A percentile compares a stretch with the other conserved stretches of the same genome.
phyloP scores from a whole-genome alignment of 2,113 vertebrate species.

The Rutilus rutilus region DNA sequence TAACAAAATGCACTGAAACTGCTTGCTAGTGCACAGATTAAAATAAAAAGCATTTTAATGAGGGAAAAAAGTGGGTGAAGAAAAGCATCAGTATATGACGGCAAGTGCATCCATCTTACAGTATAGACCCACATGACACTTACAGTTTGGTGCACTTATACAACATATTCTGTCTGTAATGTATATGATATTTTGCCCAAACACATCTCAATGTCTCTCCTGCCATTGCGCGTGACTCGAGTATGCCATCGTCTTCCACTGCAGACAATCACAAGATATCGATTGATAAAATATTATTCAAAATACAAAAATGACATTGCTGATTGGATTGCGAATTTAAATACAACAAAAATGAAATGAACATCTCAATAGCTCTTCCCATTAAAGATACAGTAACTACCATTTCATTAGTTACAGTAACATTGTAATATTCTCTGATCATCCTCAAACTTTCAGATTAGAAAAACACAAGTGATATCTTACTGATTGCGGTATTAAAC shows the following conservation, averaged over 20 bases:
- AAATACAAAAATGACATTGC: neutral
- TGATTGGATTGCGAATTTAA: too few relatives aligned
- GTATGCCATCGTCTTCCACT: neutral
- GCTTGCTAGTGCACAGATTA: neutral
- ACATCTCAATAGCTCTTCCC: too few relatives aligned
- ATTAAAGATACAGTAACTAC: neutral
- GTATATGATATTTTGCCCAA: neutral
- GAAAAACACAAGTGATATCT: neutral
- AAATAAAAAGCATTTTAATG: neutral
- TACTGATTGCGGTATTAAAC: neutral
- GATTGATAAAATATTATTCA: neutral
- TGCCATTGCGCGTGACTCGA: neutral
- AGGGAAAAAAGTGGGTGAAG: too few relatives aligned
- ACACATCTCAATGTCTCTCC: neutral
- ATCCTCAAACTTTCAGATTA: neutral
- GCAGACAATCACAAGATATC: neutral
- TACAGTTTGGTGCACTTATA: neutral
- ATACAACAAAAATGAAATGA: too few relatives aligned
- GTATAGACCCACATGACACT: neutral
- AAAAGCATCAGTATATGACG: too few relatives aligned
- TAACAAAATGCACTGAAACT: neutral
- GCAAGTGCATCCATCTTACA: too few relatives aligned
- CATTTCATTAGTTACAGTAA: neutral
- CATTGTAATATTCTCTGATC: neutral
- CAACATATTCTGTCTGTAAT: neutral